Conservation (phyloP, 2,888 invertebrate genomes). For the Archips xylosteana region DNA sequence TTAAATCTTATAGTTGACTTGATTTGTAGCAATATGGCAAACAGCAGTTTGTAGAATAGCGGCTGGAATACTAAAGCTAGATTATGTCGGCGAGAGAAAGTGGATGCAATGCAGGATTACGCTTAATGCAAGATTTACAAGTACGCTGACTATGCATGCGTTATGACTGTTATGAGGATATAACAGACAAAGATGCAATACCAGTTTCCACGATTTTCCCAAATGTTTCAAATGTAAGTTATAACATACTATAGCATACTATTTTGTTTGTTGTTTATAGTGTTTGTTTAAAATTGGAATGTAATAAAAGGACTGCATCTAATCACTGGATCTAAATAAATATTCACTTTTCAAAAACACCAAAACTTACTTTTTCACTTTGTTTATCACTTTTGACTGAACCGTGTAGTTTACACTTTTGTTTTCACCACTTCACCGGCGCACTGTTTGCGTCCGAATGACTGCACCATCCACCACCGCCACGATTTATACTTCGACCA, state of each 20-base stretch:
- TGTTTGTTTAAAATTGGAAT: not conserved
- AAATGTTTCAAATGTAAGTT: not conserved
- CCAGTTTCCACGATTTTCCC: not conserved
- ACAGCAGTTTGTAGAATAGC: not conserved
- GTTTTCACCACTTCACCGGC: constrained; percentile 75
- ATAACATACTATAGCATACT: not conserved
- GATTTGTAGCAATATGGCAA: not conserved
- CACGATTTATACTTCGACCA: constrained; percentile 82
- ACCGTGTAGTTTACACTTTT: constrained; percentile 48
- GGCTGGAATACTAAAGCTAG: not conserved
- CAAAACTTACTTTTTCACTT: constrained; percentile 52
- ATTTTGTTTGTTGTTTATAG: not conserved
- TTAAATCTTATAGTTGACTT: not conserved
- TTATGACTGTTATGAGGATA: no score
- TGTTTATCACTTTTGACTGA: constrained; percentile 64
- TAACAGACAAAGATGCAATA: not conserved
- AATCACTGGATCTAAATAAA: constrained; percentile 13
- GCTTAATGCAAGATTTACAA: not conserved
- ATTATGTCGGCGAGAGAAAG: constrained; percentile 42
- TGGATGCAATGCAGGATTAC: not conserved
- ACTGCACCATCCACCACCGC: constrained; percentile 73
- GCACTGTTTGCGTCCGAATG: constrained; percentile 82
- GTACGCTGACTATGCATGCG: no score
- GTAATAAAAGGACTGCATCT: not conserved
- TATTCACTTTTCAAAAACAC: constrained; percentile 29